These are phyloP conservation scores for Lutraria rhynchaena DNA, from an alignment of 1,140 invertebrate genomes.

Conservation along the genomic window DNA sequence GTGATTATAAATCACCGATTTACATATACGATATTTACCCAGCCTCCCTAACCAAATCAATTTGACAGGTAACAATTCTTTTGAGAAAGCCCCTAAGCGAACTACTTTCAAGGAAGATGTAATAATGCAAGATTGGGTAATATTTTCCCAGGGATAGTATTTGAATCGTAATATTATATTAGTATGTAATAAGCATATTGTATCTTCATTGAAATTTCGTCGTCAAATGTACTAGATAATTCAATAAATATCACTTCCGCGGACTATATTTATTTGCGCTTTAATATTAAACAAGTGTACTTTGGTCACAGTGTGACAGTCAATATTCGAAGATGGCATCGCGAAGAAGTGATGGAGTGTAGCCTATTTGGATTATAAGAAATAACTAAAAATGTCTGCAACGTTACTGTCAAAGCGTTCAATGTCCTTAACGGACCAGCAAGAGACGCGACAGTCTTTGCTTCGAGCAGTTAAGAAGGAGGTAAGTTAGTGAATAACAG, in stretches of 20 bases:
- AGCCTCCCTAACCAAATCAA: too few species aligned
- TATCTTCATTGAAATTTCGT: too few species aligned
- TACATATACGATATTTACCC: too few species aligned
- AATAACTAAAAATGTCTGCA: slow-evolving; percentile 31
- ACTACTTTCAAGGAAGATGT: slow-evolving; percentile 3
- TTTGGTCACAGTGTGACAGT: slow-evolving; percentile 30
- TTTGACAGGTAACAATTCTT: slow-evolving; percentile 29
- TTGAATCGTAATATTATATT: neutral
- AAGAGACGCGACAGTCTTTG: slow-evolving; percentile 88
- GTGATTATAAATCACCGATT: too few species aligned
- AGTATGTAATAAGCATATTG: neutral
- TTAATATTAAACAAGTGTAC: slow-evolving; percentile 14
- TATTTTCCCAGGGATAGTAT: neutral
- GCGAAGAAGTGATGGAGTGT: slow-evolving; percentile 4
- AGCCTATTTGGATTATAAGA: slow-evolving; percentile 6
- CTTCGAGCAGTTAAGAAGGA: slow-evolving; percentile 92
- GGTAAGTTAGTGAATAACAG: slow-evolving; percentile 80
- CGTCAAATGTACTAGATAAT: neutral
- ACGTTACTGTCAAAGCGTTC: slow-evolving; percentile 39
- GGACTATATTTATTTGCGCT: neutral
- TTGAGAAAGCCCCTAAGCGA: slow-evolving; percentile 44
- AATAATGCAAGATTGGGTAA: neutral
- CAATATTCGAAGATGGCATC: slow-evolving; percentile 16
- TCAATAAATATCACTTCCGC: neutral
- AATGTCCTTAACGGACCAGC: slow-evolving; percentile 39